phyloP scores from a whole-genome alignment of 2,888 invertebrate species.

The Ischnus inquisitorius region DNA sequence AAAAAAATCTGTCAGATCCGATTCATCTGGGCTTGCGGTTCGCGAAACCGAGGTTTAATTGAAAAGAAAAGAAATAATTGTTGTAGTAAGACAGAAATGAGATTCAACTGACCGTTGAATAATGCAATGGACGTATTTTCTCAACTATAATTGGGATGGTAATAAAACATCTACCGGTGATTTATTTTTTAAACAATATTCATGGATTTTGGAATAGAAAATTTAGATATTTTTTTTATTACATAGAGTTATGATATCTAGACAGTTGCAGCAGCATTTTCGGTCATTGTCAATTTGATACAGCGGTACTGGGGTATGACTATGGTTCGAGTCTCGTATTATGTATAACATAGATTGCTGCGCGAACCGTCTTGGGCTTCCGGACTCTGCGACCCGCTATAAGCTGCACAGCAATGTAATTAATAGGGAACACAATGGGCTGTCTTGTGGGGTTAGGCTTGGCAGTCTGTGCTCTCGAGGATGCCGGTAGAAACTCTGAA shows the following conservation, averaged over 20 bases:
- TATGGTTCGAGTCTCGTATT: background rate
- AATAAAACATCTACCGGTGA: too few relatives aligned
- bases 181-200: too few relatives aligned
- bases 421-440: conserved; percentile 82
- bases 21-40: too few relatives aligned
- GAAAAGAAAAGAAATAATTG: too few relatives aligned
- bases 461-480: conserved; percentile 61
- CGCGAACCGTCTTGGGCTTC: conserved; percentile 68
- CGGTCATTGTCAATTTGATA: background rate
- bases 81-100: too few relatives aligned
- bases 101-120: too few relatives aligned
- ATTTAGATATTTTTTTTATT: background rate
- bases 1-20: too few relatives aligned
- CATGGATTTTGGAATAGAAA: too few relatives aligned
- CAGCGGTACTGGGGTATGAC: background rate
- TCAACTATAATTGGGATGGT: too few relatives aligned
- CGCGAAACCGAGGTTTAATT: too few relatives aligned
- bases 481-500: conserved; percentile 66
- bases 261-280: background rate
- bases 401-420: conserved; percentile 79
- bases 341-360: conserved; percentile 13
- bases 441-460: conserved; percentile 76
- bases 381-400: conserved; percentile 63
- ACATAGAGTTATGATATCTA: background rate
- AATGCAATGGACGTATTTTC: too few relatives aligned